A percentile compares a stretch with the other conserved stretches of the same genome.
phyloP scores from a whole-genome alignment of 1,140 invertebrate species.

The Heliconius hewitsoni region DNA sequence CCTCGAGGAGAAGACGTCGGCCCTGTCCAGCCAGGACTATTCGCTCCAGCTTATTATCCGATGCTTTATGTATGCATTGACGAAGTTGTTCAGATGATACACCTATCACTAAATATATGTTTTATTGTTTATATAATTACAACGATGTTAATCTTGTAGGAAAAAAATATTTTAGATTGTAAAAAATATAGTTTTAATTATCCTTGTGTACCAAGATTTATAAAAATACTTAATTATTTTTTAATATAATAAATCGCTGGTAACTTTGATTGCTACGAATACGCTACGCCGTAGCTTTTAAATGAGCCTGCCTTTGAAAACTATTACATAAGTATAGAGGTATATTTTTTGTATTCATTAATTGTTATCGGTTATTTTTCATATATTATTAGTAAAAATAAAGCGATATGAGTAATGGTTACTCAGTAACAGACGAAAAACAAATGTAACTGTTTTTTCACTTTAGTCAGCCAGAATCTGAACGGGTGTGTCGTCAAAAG shows the following conservation, averaged over 20 bases:
- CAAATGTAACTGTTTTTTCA: not conserved
- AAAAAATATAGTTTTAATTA: too few species aligned
- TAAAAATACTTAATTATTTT: not conserved
- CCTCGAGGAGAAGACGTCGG: conserved; percentile 85
- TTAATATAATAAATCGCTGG: not conserved
- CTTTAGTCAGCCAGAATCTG: not conserved
- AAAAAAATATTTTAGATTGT: too few species aligned
- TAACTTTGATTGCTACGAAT: conserved; percentile 13
- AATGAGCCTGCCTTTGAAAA: not conserved
- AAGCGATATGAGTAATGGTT: not conserved
- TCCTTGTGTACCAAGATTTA: not conserved
- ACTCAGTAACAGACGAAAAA: conserved; percentile 2
- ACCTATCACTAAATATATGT: conserved; percentile 46
- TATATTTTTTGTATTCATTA: conserved; percentile 5
- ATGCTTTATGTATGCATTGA: conserved; percentile 87
- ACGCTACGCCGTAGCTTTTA: conserved; percentile 19
- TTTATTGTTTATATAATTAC: not conserved
- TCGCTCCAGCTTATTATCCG: conserved; percentile 88
- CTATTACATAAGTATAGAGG: not conserved
- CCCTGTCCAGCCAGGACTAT: conserved; percentile 90
- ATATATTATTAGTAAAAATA: not conserved
- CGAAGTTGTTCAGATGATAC: conserved; percentile 82
- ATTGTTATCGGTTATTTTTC: not conserved
- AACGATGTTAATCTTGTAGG: not conserved
- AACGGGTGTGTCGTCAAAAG: not conserved